phyloP scores from a whole-genome alignment of 1,140 invertebrate species.

The Phenacoccus solenopsis region DNA sequence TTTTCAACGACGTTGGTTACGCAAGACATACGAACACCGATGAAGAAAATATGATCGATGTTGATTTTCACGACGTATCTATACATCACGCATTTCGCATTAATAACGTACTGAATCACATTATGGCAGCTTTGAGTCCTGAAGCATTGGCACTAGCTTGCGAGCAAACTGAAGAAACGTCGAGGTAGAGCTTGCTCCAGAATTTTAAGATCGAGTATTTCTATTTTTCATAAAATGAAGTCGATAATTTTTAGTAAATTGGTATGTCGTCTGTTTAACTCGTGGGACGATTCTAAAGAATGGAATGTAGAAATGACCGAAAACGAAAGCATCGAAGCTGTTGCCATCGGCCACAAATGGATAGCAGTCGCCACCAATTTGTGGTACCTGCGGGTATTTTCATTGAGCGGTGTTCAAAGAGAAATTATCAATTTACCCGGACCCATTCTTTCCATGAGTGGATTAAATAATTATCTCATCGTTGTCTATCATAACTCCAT shows the following conservation, averaged over 20 bases:
- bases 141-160: slow-evolving; percentile 68
- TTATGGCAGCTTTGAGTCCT: slow-evolving; percentile 68
- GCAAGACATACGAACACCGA: slow-evolving; percentile 57
- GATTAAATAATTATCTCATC: slow-evolving; percentile 52
- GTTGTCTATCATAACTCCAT: slow-evolving; percentile 60
- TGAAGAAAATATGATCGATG: slow-evolving; percentile 70
- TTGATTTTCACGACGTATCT: slow-evolving; percentile 88
- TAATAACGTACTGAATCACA: slow-evolving; percentile 64
- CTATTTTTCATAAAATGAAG: no score
- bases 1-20: slow-evolving; percentile 79
- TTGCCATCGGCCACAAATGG: slow-evolving; percentile 57
- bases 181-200: no score
- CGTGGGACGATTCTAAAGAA: slow-evolving; percentile 72
- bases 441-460: slow-evolving; percentile 52
- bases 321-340: slow-evolving; percentile 57
- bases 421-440: slow-evolving; percentile 61
- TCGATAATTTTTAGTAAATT: slow-evolving; percentile 44
- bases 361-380: slow-evolving; percentile 63
- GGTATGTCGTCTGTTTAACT: slow-evolving; percentile 56
- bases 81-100: slow-evolving; percentile 82
- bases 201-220: no score
- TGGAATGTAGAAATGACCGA: slow-evolving; percentile 66
- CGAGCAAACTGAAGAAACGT: slow-evolving; percentile 40
- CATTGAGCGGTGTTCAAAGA: slow-evolving; percentile 70
- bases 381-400: slow-evolving; percentile 66